Evolutionary conservation across 2,797 vertebrate species (phyloP), one percentile per base, ranked within the genome.

Genomic region (Australoheros facetus): DNA sequence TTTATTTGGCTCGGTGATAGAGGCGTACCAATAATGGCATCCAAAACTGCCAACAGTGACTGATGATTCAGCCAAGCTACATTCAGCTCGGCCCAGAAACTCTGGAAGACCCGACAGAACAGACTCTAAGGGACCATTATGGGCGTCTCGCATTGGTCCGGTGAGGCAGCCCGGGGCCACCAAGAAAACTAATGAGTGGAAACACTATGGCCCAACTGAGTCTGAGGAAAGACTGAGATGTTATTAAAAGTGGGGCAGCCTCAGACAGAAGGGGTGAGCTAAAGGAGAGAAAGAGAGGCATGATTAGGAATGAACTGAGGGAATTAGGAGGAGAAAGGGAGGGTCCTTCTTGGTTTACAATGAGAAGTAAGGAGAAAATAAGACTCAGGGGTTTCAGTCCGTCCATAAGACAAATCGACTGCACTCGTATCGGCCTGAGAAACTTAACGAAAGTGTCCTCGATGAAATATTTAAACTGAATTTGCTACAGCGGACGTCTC

Each of bases 161-260:
- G 60, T 69, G 80, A 90, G 80, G 90, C 78, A 86, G 90, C 90
- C 84, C n/a, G 48, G 81, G 93, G 93, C 91, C 86, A 90, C 80
- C 56, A 78, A 88, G 88, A 76, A 88, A 91, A 87, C 89, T 91
- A 93, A 94, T 90, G 91, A 95, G 85, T 93, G 82, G 89, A 94
- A 93, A 93, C 84, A 90, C 79, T 39, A 78, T 62, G 72, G 89
- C 75, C 90, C 57, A 84, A 80, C 82, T 82, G 76, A 13, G 77
- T 85, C 26, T 3, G 26, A 26, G 26, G 26, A 26, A 92, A 93
- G 91, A 89, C 86, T 81, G 82, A 85, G 87, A 87, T 78, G 62
- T 93, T 94, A 90, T 92, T 87, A 92, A 92, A 93, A 87, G 77
- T 81, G 79, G 81, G 80, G 84, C 78, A 62, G 82, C 69, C 72